Conservation (phyloP, 2,113 vertebrate genomes). For the Zosterops borbonicus region DNA sequence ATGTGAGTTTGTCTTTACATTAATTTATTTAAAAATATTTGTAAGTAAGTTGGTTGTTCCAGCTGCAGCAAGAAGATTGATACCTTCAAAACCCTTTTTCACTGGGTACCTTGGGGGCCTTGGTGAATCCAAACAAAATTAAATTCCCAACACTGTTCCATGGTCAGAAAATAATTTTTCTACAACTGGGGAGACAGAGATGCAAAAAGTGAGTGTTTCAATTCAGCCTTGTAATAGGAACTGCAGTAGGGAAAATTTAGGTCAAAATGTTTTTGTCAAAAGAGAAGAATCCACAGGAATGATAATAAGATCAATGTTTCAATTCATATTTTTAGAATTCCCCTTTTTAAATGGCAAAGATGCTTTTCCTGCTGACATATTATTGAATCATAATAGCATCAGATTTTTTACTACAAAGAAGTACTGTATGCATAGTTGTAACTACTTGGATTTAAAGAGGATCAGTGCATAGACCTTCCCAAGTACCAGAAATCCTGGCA, state of each 20-base stretch:
- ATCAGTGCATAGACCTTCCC: background rate
- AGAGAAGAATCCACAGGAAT: background rate
- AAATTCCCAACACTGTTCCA: background rate
- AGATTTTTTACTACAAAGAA: background rate
- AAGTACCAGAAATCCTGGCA: background rate
- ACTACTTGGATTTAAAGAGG: background rate
- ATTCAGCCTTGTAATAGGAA: background rate
- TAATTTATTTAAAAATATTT: constrained; percentile 25
- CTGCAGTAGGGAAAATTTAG: background rate
- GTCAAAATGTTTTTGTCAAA: background rate
- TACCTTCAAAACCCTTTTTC: background rate
- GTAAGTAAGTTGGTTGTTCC: background rate
- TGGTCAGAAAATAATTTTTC: background rate
- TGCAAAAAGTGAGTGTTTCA: background rate
- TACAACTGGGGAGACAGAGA: background rate
- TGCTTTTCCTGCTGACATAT: background rate
- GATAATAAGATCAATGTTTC: background rate
- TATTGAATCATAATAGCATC: background rate
- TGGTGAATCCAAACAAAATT: background rate
- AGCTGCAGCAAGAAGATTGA: background rate
- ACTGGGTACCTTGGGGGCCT: background rate
- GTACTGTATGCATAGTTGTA: background rate
- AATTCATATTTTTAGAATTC: background rate
- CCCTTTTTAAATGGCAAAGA: background rate
- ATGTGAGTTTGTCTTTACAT: constrained; percentile 9